Conservation (phyloP, 2,797 vertebrate genomes). For the Falco columbarius region DNA sequence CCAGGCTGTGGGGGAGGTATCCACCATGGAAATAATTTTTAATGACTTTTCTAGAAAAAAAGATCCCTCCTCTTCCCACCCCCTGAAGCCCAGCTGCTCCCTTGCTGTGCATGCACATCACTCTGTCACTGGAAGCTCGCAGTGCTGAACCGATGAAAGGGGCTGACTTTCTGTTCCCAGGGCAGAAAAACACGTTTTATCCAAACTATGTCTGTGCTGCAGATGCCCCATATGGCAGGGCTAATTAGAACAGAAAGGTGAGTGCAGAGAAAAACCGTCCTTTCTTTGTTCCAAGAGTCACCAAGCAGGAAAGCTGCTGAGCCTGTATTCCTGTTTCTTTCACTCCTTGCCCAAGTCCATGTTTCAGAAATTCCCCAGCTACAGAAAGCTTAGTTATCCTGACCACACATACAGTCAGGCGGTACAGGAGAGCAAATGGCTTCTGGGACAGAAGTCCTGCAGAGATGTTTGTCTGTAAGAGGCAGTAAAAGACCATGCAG, state of each 20-base stretch:
- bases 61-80: not conserved
- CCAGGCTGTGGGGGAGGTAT: not conserved
- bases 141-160: not conserved
- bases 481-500: not conserved
- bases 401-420: not conserved
- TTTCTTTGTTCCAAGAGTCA: not conserved
- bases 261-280: fast-evolving
- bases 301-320: not conserved
- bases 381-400: not conserved
- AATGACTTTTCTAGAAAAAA: not conserved
- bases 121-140: fast-evolving
- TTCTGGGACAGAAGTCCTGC: not conserved
- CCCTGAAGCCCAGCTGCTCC: not conserved
- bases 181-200: not conserved
- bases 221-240: not conserved
- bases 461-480: not conserved
- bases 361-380: not conserved
- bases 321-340: fast-evolving
- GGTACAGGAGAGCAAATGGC: not conserved
- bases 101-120: fast-evolving
- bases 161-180: not conserved
- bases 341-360: not conserved
- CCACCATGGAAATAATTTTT: not conserved
- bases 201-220: not conserved
- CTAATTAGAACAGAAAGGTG: not conserved